Evolutionary conservation across 1,140 invertebrate genomes (phyloP).

Genomic region (Ostrea denselamellosa): DNA sequence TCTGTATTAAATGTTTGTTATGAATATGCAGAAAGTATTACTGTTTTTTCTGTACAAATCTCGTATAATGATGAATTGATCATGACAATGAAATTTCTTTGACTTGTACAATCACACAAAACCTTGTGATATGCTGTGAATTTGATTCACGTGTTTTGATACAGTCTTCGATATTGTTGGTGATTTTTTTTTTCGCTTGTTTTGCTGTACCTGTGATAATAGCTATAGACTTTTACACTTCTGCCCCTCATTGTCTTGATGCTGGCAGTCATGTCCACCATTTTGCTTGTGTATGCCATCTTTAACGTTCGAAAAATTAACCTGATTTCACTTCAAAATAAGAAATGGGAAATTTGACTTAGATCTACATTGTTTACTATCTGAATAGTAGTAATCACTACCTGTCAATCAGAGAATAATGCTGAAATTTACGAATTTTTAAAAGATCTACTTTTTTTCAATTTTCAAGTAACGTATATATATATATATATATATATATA

Average conservation of each 20-base stretch:
- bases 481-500: neutral
- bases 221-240: neutral
- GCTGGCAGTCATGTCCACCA: neutral
- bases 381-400: neutral
- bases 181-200: neutral
- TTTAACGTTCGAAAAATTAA: neutral
- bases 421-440: neutral
- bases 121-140: neutral
- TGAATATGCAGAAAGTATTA: constrained; percentile 21
- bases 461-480: neutral
- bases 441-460: neutral
- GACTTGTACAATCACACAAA: neutral
- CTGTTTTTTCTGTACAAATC: neutral
- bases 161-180: neutral
- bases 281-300: neutral
- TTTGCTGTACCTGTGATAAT: constrained; percentile 22
- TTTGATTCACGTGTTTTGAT: neutral
- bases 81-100: constrained; percentile 23
- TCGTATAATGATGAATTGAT: neutral
- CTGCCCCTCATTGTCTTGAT: neutral
- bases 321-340: neutral
- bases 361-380: neutral
- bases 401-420: neutral
- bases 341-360: neutral
- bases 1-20: constrained; percentile 9